phyloP scores from a whole-genome alignment of 2,888 invertebrate species.

The Heliconius aoede region DNA sequence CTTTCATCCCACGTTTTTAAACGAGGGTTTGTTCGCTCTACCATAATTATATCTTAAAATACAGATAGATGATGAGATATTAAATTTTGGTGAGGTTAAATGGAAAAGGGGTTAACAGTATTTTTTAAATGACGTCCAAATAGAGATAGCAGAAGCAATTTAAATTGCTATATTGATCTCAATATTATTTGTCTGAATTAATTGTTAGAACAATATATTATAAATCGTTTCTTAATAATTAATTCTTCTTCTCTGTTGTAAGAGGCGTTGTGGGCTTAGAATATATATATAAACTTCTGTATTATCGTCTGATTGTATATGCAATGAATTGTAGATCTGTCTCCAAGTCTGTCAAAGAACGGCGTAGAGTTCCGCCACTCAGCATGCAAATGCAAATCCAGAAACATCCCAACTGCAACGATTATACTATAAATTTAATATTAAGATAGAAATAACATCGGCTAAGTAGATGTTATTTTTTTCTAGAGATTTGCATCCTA shows the following conservation, averaged over 20 bases:
- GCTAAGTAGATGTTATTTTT: not conserved
- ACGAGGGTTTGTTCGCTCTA: constrained; percentile 46
- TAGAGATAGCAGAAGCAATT: constrained; percentile 34
- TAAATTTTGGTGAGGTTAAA: constrained; percentile 46
- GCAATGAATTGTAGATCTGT: not conserved
- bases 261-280: no score
- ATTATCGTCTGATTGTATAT: not conserved
- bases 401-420: not conserved
- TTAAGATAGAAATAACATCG: no score
- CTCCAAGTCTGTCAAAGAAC: not conserved
- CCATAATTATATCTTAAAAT: constrained; percentile 49
- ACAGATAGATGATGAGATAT: constrained; percentile 49
- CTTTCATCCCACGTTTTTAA: constrained; percentile 56
- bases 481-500: not conserved
- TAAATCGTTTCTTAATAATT: not conserved
- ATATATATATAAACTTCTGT: not conserved
- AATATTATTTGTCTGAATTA: not conserved
- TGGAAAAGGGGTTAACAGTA: constrained; percentile 27
- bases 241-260: not conserved
- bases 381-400: not conserved
- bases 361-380: not conserved
- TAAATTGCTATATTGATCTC: constrained; percentile 1
- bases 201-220: not conserved
- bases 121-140: constrained; percentile 39
- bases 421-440: not conserved